These are phyloP conservation scores for Anastrepha obliqua DNA, from an alignment of 1,140 invertebrate genomes.

Conservation along the genomic window DNA sequence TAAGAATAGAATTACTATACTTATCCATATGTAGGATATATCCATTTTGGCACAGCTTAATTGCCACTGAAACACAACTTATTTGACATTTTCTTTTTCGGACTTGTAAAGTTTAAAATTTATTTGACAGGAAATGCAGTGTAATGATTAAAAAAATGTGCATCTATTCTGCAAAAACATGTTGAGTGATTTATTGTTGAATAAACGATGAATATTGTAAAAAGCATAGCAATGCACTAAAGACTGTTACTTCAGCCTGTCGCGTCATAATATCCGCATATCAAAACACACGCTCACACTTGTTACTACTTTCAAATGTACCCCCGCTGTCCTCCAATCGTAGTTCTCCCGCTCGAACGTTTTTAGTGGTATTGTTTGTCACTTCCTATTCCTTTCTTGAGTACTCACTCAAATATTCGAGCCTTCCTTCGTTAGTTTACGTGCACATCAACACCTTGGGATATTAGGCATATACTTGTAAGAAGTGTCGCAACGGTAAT, in stretches of 20 bases:
- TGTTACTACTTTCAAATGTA: neutral
- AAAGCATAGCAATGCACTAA: neutral
- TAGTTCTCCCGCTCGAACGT: neutral
- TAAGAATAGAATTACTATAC: too few relatives aligned
- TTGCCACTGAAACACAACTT: neutral
- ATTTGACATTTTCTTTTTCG: constrained; percentile 32
- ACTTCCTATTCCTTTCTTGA: neutral
- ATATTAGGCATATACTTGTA: neutral
- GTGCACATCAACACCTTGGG: neutral
- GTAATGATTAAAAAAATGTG: constrained; percentile 41
- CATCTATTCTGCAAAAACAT: constrained; percentile 43
- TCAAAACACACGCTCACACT: neutral
- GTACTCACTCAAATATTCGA: neutral
- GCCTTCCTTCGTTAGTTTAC: neutral
- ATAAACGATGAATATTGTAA: neutral
- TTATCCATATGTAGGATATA: neutral
- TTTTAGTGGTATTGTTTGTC: neutral
- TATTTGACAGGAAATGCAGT: constrained; percentile 23
- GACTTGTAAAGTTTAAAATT: constrained; percentile 31
- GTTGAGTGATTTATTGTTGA: neutral
- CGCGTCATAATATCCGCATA: neutral
- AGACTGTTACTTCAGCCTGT: neutral
- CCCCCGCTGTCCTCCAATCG: neutral
- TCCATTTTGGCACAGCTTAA: neutral
- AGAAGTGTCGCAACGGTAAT: constrained; percentile 8